Conservation (phyloP, 2,113 vertebrate genomes). For the Myotis yumanensis region DNA sequence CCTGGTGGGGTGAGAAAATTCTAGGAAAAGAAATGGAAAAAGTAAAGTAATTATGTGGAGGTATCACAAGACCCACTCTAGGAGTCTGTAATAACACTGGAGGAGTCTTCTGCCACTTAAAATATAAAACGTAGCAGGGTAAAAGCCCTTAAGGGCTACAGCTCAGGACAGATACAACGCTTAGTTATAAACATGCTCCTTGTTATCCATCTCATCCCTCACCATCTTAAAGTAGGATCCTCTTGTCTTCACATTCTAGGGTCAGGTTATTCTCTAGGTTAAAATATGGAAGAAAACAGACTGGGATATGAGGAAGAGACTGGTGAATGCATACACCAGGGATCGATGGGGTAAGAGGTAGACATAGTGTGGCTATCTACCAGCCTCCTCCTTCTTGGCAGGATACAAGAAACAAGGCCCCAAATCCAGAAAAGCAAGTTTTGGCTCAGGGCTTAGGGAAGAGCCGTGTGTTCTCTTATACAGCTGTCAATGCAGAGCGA, state of each 20-base stretch:
- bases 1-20: background rate
- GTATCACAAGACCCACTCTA: background rate
- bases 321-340: background rate
- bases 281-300: slow-evolving; percentile 16
- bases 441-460: slow-evolving; percentile 19
- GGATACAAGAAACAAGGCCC: slow-evolving; percentile 23
- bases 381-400: slow-evolving; percentile 35
- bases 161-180: background rate
- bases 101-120: slow-evolving; percentile 10
- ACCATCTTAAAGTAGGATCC: background rate
- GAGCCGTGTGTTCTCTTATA: background rate
- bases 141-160: background rate
- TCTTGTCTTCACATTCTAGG: slow-evolving; percentile 19
- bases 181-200: slow-evolving; percentile 30
- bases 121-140: background rate
- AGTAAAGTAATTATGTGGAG: background rate
- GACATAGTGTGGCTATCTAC: background rate
- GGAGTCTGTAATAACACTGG: background rate
- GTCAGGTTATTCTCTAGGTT: slow-evolving; percentile 16
- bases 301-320: background rate
- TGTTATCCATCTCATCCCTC: background rate
- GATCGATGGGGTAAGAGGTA: background rate
- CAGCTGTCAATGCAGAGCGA: background rate
- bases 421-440: slow-evolving; percentile 5
- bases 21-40: slow-evolving; percentile 25